Conservation (phyloP, 2,888 invertebrate genomes). For the Heterodera filipjevi region DNA sequence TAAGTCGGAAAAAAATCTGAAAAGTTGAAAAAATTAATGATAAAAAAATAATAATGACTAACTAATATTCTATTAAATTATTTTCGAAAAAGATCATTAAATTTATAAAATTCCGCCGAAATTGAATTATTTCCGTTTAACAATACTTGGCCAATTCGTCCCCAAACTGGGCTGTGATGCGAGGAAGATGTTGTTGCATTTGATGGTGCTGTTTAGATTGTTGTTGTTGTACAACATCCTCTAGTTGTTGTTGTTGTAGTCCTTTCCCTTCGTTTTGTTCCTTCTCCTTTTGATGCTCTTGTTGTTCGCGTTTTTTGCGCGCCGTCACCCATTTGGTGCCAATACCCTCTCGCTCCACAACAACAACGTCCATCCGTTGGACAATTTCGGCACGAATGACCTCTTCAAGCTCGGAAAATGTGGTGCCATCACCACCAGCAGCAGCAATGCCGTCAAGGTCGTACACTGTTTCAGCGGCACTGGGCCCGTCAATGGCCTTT, state of each 20-base stretch:
- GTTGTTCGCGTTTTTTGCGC: neutral
- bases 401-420: neutral
- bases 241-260: neutral
- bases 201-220: too few species aligned
- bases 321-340: conserved; percentile 2
- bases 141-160: neutral
- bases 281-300: neutral
- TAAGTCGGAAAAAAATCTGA: neutral
- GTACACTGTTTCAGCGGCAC: neutral
- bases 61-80: too few species aligned
- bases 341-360: neutral
- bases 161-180: neutral
- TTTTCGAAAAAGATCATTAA: too few species aligned
- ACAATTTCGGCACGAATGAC: neutral
- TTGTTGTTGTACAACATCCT: too few species aligned
- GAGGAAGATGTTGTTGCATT: neutral
- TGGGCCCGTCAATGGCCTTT: neutral
- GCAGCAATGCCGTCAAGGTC: neutral
- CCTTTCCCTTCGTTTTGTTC: neutral
- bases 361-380: conserved; percentile 27
- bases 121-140: too few species aligned
- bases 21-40: neutral
- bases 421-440: too few species aligned
- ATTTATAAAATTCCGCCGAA: too few species aligned
- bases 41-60: too few species aligned